phyloP scores from a whole-genome alignment of 2,797 vertebrate species.

The Loris lydekkerianus region DNA sequence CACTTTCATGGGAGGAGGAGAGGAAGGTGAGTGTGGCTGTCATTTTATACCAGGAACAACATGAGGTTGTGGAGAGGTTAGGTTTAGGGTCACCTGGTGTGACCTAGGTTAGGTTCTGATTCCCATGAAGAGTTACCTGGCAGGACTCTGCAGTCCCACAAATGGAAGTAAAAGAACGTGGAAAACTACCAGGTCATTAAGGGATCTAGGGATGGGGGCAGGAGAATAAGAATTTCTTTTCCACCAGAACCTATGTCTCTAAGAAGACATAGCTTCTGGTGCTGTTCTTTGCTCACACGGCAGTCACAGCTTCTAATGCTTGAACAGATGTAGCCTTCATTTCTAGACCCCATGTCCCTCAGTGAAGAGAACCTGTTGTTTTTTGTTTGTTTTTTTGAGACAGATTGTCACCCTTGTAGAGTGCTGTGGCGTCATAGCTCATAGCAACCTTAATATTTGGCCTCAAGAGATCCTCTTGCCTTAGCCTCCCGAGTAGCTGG shows the following conservation, averaged over 20 bases:
- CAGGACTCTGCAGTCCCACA: background rate
- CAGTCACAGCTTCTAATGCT: background rate
- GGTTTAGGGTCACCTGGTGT: background rate
- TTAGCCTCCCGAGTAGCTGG: no score
- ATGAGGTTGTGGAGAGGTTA: background rate
- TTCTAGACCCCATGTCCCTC: background rate
- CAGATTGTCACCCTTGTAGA: no score
- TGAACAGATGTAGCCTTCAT: background rate
- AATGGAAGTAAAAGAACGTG: background rate
- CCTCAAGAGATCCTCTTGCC: no score
- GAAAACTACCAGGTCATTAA: conserved; percentile 27
- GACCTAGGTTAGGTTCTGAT: background rate
- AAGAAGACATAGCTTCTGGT: background rate
- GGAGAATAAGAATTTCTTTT: conserved; percentile 19
- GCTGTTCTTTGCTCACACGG: background rate
- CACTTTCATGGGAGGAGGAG: background rate
- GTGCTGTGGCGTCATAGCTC: no score
- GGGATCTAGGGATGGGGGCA: background rate
- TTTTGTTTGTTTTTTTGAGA: no score
- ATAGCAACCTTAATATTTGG: no score
- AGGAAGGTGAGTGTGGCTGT: background rate
- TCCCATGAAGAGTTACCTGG: background rate
- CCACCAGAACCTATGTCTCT: background rate
- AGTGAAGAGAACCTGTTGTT: background rate
- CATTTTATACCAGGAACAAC: conserved; percentile 45